phyloP scores from a whole-genome alignment of 2,888 invertebrate genomes.

The Dicycla oo region DNA sequence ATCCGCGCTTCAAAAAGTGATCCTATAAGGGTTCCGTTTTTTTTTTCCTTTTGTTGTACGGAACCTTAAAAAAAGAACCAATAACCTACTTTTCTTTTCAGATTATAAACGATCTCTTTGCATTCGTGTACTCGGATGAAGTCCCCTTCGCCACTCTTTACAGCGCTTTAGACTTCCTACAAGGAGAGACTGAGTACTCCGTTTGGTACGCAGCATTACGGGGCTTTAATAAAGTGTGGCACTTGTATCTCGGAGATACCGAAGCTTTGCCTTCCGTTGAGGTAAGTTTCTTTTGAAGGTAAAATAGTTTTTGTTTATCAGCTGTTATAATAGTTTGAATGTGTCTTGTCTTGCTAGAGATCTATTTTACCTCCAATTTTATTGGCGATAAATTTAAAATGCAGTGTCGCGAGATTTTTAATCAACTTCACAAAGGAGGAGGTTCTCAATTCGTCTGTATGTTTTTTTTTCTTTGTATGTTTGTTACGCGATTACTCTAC shows the following conservation, averaged over 20 bases:
- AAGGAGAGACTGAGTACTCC: constrained; percentile 92
- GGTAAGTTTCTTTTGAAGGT: constrained; percentile 67
- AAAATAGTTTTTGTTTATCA: neutral
- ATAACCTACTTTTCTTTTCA: constrained; percentile 65
- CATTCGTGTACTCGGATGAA: constrained; percentile 91
- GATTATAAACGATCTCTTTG: constrained; percentile 94
- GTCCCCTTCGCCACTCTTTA: constrained; percentile 91
- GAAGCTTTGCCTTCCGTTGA: constrained; percentile 74
- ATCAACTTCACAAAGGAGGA: too few relatives aligned
- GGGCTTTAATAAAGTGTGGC: constrained; percentile 85
- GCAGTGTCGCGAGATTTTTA: neutral
- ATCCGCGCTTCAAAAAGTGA: too few relatives aligned
- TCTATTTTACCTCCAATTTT: too few relatives aligned
- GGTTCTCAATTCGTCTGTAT: too few relatives aligned
- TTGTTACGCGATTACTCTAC: too few relatives aligned
- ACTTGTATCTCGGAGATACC: constrained; percentile 74
- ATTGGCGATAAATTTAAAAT: neutral
- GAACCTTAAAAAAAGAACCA: neutral
- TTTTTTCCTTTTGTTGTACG: too few relatives aligned
- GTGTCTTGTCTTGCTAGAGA: too few relatives aligned
- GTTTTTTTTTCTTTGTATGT: too few relatives aligned
- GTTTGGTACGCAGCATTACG: constrained; percentile 93
- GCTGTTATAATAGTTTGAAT: neutral
- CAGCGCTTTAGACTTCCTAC: constrained; percentile 91
- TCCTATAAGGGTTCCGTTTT: too few relatives aligned